Evolutionary conservation across 1,140 invertebrate species (phyloP), one percentile per base, ranked within the genome.

Genomic region (Trichoplusia ni): DNA sequence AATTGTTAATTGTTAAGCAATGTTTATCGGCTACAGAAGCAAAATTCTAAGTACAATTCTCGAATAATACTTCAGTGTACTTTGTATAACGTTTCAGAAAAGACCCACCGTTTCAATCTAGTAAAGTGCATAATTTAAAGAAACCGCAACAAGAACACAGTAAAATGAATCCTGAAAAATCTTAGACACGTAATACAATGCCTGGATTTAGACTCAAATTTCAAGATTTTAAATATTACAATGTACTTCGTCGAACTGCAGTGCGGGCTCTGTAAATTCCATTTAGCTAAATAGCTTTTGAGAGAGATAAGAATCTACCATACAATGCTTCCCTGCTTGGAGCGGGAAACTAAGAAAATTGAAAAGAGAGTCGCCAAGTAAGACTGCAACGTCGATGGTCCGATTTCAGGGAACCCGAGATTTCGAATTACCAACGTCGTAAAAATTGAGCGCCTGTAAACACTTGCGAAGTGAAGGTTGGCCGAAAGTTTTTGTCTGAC

Each of bases 261-360:
- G 81, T 88, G 84, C 85, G 80, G 86, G 85, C 82, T 87, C 77
- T 84, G 85, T 89, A 90, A 90, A 90, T 90, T 89, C 88, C 86
- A 90, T 90, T 90, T 88, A 88, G 85, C 82, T 90, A 89, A 90
- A 90, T 89, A 90, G 86, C 86, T 90, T 89, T 89, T 81, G 79
- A 82, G 85, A 77, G 69, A 89, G 88, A 89, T 90, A 90, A 88
- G 84, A 87, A 90, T 90, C 88, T 87, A 84, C 77, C 85, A 90
- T 88, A 90, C 84, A 90, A 90, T 89, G 84, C 81, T 88, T 82
- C 70, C 81, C 77, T 80, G 77, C 77, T 88, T 84, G 76, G 75
- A 89, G 78, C 79, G 76, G 76, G 79, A 89, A 89, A 88, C 82
- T 90, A 88, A 89, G 88, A 86, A 90, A 90, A 90, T 90, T 90